phyloP scores from a whole-genome alignment of 2,797 vertebrate genomes.

The Crypturellus tataupa region DNA sequence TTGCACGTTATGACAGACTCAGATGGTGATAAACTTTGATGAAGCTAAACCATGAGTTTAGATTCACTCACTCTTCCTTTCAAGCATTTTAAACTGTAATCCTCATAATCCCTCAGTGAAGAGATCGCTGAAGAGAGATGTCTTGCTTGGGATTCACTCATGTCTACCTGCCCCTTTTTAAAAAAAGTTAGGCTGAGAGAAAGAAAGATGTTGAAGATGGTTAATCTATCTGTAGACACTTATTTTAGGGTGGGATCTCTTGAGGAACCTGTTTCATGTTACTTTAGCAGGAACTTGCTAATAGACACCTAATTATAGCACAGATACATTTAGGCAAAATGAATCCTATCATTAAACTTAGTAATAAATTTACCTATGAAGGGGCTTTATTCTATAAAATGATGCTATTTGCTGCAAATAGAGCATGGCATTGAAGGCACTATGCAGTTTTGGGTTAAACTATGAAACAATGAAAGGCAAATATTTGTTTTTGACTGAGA shows the following conservation, averaged over 20 bases:
- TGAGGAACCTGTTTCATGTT: no score
- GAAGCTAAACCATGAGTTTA: not conserved
- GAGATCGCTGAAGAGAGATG: not conserved
- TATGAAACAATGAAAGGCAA: conserved; percentile 10
- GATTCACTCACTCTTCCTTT: not conserved
- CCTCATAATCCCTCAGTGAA: not conserved
- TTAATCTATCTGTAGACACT: not conserved
- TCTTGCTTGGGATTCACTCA: not conserved
- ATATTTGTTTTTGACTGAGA: not conserved
- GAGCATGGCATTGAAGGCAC: not conserved
- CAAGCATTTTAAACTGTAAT: not conserved
- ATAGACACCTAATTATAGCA: not conserved
- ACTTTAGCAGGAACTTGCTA: not conserved
- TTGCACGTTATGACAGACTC: not conserved
- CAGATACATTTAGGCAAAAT: not conserved
- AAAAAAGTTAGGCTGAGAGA: not conserved
- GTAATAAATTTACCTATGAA: not conserved
- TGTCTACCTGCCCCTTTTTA: no score
- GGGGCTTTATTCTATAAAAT: not conserved
- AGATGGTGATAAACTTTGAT: not conserved
- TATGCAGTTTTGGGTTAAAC: not conserved
- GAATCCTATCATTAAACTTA: not conserved
- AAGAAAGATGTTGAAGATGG: not conserved
- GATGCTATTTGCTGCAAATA: not conserved
- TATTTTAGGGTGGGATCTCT: not conserved